Evolutionary conservation across 2,113 vertebrate genomes (phyloP).

Genomic region (Fregetta grallaria): DNA sequence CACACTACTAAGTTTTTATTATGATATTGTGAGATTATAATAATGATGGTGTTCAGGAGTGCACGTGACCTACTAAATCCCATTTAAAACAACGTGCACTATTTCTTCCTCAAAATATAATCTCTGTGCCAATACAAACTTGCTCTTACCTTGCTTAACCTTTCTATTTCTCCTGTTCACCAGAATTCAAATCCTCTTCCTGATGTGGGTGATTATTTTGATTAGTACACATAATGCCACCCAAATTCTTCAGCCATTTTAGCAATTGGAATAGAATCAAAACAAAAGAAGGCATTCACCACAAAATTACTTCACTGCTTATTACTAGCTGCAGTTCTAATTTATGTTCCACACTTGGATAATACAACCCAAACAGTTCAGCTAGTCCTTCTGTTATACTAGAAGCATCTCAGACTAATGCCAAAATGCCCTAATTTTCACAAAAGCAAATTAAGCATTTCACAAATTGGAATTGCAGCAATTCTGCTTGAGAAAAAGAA

Average conservation of each 20-base stretch:
- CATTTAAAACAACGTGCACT: background rate
- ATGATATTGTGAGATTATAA: background rate
- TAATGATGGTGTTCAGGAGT: background rate
- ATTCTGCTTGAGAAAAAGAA: background rate
- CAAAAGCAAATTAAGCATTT: background rate
- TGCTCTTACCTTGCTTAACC: slow-evolving; percentile 31
- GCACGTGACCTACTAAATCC: background rate
- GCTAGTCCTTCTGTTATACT: background rate
- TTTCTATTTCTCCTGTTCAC: slow-evolving; percentile 2
- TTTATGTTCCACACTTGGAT: background rate
- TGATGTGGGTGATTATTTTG: slow-evolving; percentile 39
- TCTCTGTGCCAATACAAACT: background rate
- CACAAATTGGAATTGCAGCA: background rate
- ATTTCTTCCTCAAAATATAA: background rate
- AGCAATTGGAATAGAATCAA: slow-evolving; percentile 40
- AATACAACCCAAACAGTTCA: slow-evolving; percentile 8
- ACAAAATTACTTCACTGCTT: background rate
- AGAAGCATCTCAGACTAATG: background rate
- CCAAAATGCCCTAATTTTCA: background rate
- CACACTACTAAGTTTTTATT: background rate
- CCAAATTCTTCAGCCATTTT: slow-evolving; percentile 32
- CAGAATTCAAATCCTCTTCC: slow-evolving; percentile 41
- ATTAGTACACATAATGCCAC: slow-evolving; percentile 29
- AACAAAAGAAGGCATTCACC: slow-evolving; percentile 26
- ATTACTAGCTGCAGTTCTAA: slow-evolving; percentile 4